Conservation (phyloP, 2,888 invertebrate genomes). For the Slavum lentiscoides region DNA sequence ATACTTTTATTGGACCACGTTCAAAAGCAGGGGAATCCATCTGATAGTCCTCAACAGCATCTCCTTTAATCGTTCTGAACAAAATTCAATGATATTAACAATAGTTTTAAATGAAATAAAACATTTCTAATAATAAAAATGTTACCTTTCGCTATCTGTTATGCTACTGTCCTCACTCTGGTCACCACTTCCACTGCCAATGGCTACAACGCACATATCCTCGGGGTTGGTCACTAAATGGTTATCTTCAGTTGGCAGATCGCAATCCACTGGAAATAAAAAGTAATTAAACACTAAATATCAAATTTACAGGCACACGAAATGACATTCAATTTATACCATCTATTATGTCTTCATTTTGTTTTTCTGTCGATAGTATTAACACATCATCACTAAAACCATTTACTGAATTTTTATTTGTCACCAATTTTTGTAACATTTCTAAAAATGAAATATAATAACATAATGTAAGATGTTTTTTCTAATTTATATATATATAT, state of each 20-base stretch:
- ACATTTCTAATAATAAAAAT: background rate
- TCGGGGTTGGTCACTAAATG: constrained; percentile 37
- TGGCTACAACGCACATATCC: constrained; percentile 24
- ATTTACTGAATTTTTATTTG: constrained; percentile 24
- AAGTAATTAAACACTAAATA: constrained; percentile 9
- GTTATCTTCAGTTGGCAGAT: constrained; percentile 35
- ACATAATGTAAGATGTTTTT: no score
- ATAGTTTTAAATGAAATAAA: background rate
- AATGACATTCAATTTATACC: constrained; percentile 2
- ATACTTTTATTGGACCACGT: constrained; percentile 34
- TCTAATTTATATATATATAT: no score
- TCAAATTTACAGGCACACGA: constrained; percentile 5
- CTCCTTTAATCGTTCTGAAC: constrained; percentile 36
- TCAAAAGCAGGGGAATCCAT: constrained; percentile 42
- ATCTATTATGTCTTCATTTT: constrained; percentile 16
- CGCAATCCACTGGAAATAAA: constrained; percentile 30
- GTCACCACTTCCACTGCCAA: constrained; percentile 59
- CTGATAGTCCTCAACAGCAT: constrained; percentile 36
- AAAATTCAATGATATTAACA: background rate
- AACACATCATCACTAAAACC: background rate
- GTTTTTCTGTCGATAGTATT: constrained; percentile 18
- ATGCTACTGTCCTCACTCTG: constrained; percentile 78
- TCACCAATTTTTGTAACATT: constrained; percentile 17
- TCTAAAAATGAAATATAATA: constrained; percentile 5
- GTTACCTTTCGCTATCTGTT: constrained; percentile 70